A percentile compares a stretch with the other conserved stretches of the same genome.
Conservation (phyloP, 2,888 invertebrate genomes). For the Lathronympha strigana region DNA sequence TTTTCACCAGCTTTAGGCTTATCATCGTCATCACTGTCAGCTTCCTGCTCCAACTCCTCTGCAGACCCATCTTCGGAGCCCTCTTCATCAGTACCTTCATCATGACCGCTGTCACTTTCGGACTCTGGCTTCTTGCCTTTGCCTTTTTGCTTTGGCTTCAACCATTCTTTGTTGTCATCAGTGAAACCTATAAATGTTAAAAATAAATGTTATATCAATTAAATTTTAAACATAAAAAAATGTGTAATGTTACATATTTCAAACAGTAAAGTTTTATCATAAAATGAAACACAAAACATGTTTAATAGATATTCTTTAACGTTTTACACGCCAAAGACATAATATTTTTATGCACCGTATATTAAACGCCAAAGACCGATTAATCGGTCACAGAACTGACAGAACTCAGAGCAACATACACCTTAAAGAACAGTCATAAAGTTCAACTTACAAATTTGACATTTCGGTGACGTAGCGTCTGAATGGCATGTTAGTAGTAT, state of each 20-base stretch:
- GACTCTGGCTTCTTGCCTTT: conserved; percentile 59
- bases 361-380: too few relatives aligned
- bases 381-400: too few relatives aligned
- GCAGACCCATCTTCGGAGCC: conserved; percentile 49
- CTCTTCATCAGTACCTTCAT: conserved; percentile 55
- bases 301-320: too few relatives aligned
- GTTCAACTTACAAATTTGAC: too few relatives aligned
- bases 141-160: conserved; percentile 84
- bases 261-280: too few relatives aligned
- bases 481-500: too few relatives aligned
- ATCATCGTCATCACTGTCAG: conserved; percentile 53
- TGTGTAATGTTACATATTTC: not conserved
- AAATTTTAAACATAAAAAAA: not conserved
- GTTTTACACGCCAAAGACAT: too few relatives aligned
- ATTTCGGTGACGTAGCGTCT: too few relatives aligned
- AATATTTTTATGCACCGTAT: too few relatives aligned
- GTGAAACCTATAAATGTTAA: conserved; percentile 82
- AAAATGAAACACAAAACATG: too few relatives aligned
- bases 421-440: too few relatives aligned
- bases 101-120: conserved; percentile 61
- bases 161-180: conserved; percentile 89
- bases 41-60: conserved; percentile 54
- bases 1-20: conserved; percentile 58
- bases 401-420: too few relatives aligned
- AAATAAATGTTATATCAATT: not conserved